Evolutionary conservation across 2,797 vertebrate genomes (phyloP).

Genomic region (Microctenopoma steveboyesi): DNA sequence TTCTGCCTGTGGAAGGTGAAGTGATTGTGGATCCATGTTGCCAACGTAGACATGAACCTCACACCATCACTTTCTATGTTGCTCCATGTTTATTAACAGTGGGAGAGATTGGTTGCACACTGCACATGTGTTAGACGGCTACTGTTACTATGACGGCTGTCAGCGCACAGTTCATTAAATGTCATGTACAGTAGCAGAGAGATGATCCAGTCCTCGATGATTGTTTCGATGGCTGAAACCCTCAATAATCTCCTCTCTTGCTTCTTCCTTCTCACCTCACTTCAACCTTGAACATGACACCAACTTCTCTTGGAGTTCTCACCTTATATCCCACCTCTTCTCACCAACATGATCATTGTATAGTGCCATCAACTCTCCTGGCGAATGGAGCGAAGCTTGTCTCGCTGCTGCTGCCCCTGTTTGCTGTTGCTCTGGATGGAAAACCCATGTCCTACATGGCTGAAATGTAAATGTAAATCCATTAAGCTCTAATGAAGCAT

Average conservation of each 20-base stretch:
- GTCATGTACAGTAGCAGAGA: background rate
- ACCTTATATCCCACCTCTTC: slow-evolving; percentile 39
- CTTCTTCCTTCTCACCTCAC: slow-evolving; percentile 19
- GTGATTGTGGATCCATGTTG: too few species aligned
- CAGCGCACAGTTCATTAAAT: background rate
- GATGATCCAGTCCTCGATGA: background rate
- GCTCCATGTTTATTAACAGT: too few species aligned
- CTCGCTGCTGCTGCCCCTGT: background rate
- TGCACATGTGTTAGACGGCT: too few species aligned
- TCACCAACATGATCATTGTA: slow-evolving; percentile 40
- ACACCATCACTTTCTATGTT: too few species aligned
- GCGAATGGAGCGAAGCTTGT: background rate
- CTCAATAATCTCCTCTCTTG: background rate
- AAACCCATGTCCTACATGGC: background rate
- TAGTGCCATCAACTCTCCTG: slow-evolving; percentile 3
- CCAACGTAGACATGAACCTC: too few species aligned
- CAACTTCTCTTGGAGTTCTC: slow-evolving; percentile 24
- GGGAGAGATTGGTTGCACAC: too few species aligned
- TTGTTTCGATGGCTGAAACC: background rate
- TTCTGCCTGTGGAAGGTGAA: too few species aligned
- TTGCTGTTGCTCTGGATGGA: background rate
- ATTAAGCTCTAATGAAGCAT: slow-evolving; percentile 71
- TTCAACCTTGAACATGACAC: slow-evolving; percentile 62
- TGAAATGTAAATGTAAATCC: slow-evolving; percentile 44
- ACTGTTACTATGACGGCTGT: too few species aligned